Percentiles rank a stretch among this genome's conserved stretches.
Conservation (phyloP, 30 jellyfish, hydroid and myxozoan species). For the Chironex yamaguchii region DNA sequence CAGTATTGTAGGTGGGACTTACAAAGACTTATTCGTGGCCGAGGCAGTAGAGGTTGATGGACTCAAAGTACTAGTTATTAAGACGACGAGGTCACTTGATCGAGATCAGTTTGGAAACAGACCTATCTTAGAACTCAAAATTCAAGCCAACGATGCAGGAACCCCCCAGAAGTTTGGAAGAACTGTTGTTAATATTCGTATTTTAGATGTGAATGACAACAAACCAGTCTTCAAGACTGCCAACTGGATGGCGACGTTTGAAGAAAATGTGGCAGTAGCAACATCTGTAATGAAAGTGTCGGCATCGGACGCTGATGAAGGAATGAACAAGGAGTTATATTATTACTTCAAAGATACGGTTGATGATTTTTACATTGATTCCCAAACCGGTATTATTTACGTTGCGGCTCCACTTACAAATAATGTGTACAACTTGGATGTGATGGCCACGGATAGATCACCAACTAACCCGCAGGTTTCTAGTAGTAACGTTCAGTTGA, state of each 20-base stretch:
- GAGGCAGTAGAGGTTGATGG: constrained; percentile 68
- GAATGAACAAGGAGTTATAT: constrained; percentile 85
- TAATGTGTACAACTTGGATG: constrained; percentile 56
- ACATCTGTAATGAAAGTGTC: constrained; percentile 84
- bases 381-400: constrained; percentile 86
- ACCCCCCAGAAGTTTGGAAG: constrained; percentile 66
- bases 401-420: constrained; percentile 86
- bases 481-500: constrained; percentile 63
- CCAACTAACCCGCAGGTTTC: constrained; percentile 62
- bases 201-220: constrained; percentile 86
- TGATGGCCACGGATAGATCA: constrained; percentile 87
- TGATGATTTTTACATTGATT: constrained; percentile 84
- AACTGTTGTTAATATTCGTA: constrained; percentile 60
- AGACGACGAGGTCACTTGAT: constrained; percentile 80
- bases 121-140: constrained; percentile 76
- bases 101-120: constrained; percentile 90
- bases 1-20: constrained; percentile 71
- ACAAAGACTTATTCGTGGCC: constrained; percentile 68
- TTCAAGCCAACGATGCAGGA: constrained; percentile 94
- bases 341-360: constrained; percentile 71
- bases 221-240: constrained; percentile 84
- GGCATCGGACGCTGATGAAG: constrained; percentile 94
- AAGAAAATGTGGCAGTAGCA: constrained; percentile 81
- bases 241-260: constrained; percentile 81
- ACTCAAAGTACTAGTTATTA: constrained; percentile 76